These are phyloP conservation scores for Crotalus viridis DNA, from an alignment of 2,113 vertebrate species.

Conservation along the genomic window DNA sequence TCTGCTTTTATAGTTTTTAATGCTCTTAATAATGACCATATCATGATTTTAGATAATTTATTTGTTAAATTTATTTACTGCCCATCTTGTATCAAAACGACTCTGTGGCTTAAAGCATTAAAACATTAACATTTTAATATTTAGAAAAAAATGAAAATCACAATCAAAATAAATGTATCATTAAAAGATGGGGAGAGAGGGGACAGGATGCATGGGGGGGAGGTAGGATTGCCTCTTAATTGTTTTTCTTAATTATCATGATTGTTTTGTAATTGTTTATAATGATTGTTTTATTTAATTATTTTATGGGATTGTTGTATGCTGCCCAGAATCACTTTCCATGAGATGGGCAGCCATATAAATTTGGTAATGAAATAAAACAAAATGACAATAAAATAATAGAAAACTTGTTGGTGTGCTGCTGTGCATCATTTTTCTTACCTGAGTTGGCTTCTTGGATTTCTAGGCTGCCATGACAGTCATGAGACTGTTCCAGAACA, in stretches of 20 bases:
- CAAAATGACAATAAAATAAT: background rate
- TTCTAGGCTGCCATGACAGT: background rate
- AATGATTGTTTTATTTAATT: no score
- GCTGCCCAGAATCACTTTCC: no score
- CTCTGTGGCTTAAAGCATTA: background rate
- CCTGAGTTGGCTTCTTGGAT: background rate
- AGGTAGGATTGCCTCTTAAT: no score
- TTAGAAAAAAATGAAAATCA: background rate
- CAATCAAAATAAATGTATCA: background rate
- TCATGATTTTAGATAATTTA: background rate
- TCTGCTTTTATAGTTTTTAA: no score
- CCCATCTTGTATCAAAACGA: background rate
- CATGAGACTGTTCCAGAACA: background rate
- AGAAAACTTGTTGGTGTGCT: background rate
- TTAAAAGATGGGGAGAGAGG: background rate
- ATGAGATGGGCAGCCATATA: no score
- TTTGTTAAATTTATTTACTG: background rate
- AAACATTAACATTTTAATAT: background rate
- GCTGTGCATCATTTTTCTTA: background rate
- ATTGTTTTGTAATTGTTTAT: no score
- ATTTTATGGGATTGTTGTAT: no score
- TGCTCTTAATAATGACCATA: background rate
- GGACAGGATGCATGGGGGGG: no score
- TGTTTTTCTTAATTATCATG: no score
- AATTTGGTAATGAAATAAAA: no score